phyloP scores from a whole-genome alignment of 2,797 vertebrate species.

The Lates japonicus region DNA sequence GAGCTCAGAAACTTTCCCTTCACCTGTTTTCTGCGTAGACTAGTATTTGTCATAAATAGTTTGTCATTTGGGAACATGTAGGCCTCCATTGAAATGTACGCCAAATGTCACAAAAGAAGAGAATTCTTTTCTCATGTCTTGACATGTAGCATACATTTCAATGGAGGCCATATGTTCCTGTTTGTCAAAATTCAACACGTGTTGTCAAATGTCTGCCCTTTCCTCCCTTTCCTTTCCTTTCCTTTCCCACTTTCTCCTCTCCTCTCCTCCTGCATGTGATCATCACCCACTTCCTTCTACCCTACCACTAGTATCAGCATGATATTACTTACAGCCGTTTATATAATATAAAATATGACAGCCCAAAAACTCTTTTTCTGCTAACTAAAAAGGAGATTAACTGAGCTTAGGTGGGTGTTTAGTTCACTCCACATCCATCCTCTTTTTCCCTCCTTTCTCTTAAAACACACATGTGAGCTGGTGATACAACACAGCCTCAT shows the following conservation, averaged over 20 bases:
- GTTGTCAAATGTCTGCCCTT: no score
- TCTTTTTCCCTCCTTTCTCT: slow-evolving; percentile 10
- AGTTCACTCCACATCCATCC: not conserved
- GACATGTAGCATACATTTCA: no score
- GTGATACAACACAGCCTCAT: not conserved
- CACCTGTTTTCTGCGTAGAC: no score
- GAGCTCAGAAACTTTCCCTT: no score
- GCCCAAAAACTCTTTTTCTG: not conserved
- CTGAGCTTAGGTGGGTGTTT: slow-evolving; percentile 24
- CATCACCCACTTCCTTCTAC: not conserved
- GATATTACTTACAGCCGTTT: not conserved
- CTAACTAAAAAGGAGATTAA: slow-evolving; percentile 6
- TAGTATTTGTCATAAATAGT: no score
- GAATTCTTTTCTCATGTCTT: no score
- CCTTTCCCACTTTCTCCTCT: not conserved
- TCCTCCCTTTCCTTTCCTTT: no score
- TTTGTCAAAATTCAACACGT: no score
- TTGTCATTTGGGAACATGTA: no score
- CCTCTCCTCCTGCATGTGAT: not conserved
- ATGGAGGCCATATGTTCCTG: no score
- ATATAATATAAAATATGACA: not conserved
- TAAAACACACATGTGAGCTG: slow-evolving; percentile 23
- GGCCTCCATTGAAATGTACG: no score
- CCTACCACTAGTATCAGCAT: not conserved
- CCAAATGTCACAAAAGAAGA: no score